Evolutionary conservation across 1,140 invertebrate species (phyloP).

Genomic region (Anagrus nilaparvatae): DNA sequence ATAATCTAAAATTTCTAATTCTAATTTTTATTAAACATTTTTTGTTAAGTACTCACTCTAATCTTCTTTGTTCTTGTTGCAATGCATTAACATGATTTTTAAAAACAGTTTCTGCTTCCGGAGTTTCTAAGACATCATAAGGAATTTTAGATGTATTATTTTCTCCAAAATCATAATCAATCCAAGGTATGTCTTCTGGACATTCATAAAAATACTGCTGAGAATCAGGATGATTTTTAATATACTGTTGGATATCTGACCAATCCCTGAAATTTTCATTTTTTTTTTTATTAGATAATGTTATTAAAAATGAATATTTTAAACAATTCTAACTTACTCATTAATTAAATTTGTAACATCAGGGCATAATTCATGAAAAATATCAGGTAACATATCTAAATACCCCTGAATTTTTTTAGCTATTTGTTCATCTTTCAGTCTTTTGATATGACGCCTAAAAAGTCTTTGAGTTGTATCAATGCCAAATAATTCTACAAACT

Average conservation of each 20-base stretch:
- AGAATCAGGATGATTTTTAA: constrained; percentile 81
- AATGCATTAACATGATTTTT: constrained; percentile 83
- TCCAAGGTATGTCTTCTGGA: constrained; percentile 69
- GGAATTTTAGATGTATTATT: constrained; percentile 69
- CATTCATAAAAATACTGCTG: constrained; percentile 82
- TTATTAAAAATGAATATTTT: not conserved
- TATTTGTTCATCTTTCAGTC: constrained; percentile 77
- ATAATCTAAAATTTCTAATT: too few species aligned
- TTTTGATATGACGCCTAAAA: constrained; percentile 73
- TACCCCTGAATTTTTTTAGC: constrained; percentile 71
- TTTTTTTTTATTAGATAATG: not conserved
- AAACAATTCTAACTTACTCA: constrained; percentile 43
- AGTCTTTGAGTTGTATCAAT: constrained; percentile 71
- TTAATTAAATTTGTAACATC: constrained; percentile 66
- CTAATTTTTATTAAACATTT: not conserved
- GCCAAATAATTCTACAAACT: constrained; percentile 85
- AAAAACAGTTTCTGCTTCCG: constrained; percentile 84
- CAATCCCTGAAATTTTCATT: constrained; percentile 59
- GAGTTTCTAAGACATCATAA: constrained; percentile 80
- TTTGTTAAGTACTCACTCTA: constrained; percentile 73
- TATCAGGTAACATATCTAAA: constrained; percentile 67
- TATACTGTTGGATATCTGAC: constrained; percentile 70
- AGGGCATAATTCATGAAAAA: constrained; percentile 74
- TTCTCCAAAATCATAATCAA: constrained; percentile 61
- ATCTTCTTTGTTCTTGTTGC: constrained; percentile 80